These are phyloP conservation scores for Montipora sp. DNA, from an alignment of 64 coral and sea anemone species.

Conservation along the genomic window DNA sequence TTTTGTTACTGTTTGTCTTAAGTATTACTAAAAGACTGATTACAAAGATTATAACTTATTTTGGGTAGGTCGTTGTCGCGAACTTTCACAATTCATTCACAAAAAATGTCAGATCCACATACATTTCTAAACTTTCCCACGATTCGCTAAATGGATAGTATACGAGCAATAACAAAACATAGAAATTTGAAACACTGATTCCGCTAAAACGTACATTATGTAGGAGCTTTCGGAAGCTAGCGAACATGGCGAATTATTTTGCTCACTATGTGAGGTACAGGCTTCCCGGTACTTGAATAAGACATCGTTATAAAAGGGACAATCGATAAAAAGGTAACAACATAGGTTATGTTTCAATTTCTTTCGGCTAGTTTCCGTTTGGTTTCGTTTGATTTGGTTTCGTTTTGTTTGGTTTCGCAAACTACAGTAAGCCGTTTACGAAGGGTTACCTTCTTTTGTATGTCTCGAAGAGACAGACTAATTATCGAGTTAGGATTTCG, in stretches of 20 bases:
- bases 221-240: constrained; percentile 10
- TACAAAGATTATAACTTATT: constrained; percentile 18
- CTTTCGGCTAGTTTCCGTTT: background rate
- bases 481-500: too few species aligned
- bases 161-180: background rate
- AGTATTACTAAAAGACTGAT: background rate
- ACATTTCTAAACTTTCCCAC: constrained; percentile 1
- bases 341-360: background rate
- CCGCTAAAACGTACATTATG: background rate
- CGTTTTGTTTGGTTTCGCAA: too few species aligned
- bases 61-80: background rate
- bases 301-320: background rate
- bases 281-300: constrained; percentile 14
- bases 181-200: background rate
- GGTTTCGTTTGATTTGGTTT: background rate
- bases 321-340: background rate
- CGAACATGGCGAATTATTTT: background rate
- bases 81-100: constrained; percentile 18
- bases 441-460: too few species aligned
- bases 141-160: background rate
- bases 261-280: background rate
- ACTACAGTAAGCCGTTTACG: too few species aligned
- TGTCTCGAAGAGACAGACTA: too few species aligned
- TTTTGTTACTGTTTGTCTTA: too few species aligned
- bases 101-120: constrained; percentile 23